phyloP scores from a whole-genome alignment of 2,797 vertebrate species.

The Chloroceryle inda region DNA sequence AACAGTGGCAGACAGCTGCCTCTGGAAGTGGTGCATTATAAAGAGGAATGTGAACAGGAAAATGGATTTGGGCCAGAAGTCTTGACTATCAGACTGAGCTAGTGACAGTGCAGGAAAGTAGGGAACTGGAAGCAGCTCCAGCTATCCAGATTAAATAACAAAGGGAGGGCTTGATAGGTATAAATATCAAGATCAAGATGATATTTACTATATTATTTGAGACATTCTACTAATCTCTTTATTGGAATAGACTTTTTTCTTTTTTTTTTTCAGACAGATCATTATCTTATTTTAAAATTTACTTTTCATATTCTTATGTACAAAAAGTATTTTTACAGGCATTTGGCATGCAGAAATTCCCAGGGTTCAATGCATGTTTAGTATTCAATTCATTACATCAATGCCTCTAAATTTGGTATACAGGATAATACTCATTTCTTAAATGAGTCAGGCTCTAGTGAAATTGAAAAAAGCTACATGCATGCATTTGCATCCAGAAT shows the following conservation, averaged over 20 bases:
- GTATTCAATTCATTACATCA: constrained; percentile 27
- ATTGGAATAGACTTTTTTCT: neutral
- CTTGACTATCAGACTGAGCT: neutral
- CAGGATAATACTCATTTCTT: constrained; percentile 41
- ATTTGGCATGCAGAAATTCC: neutral
- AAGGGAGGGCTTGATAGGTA: neutral
- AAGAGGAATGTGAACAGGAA: neutral
- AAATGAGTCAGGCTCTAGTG: constrained; percentile 54
- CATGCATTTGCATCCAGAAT: constrained; percentile 44
- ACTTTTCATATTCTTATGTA: neutral
- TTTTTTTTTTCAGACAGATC: neutral
- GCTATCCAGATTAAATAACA: neutral
- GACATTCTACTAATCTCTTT: neutral
- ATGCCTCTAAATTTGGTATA: constrained; percentile 40
- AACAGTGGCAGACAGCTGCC: neutral
- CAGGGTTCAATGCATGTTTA: neutral
- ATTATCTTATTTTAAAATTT: neutral
- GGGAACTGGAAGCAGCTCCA: neutral
- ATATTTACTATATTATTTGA: neutral
- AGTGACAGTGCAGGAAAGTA: neutral
- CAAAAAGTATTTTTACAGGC: neutral
- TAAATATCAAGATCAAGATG: neutral
- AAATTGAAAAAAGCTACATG: constrained; percentile 30
- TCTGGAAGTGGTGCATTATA: neutral
- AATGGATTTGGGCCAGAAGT: neutral